phyloP scores from a whole-genome alignment of 2,113 vertebrate genomes.

The Perca schrenkii region DNA sequence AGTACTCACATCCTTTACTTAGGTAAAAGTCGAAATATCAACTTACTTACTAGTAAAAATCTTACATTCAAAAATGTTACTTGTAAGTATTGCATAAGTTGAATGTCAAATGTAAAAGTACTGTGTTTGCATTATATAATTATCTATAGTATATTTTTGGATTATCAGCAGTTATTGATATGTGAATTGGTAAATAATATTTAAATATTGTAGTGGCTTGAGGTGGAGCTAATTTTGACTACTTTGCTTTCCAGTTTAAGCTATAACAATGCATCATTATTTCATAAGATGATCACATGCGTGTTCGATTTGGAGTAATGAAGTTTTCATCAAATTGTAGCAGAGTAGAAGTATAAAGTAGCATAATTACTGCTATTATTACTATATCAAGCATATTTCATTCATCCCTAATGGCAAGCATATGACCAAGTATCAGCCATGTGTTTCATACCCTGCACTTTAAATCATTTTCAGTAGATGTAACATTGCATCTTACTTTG shows the following conservation, averaged over 20 bases:
- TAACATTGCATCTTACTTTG: slow-evolving; percentile 19
- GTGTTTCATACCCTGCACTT: slow-evolving; percentile 32
- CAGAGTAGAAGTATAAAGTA: neutral
- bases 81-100: neutral
- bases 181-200: neutral
- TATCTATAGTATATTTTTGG: neutral
- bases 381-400: slow-evolving; percentile 36
- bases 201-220: neutral
- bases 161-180: neutral
- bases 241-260: neutral
- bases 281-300: neutral
- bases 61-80: neutral
- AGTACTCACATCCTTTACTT: neutral
- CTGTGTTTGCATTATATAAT: neutral
- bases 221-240: neutral
- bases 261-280: neutral
- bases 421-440: slow-evolving; percentile 24
- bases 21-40: neutral
- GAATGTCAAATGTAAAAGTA: neutral
- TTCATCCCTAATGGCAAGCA: slow-evolving; percentile 20
- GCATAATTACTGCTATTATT: neutral
- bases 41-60: neutral
- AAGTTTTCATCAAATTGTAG: neutral
- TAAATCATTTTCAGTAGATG: slow-evolving; percentile 2
- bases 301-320: neutral